A percentile compares a stretch with the other conserved stretches of the same genome.
These are phyloP conservation scores for Salarias fasciatus DNA, from an alignment of 2,797 vertebrate genomes.

Conservation along the genomic window DNA sequence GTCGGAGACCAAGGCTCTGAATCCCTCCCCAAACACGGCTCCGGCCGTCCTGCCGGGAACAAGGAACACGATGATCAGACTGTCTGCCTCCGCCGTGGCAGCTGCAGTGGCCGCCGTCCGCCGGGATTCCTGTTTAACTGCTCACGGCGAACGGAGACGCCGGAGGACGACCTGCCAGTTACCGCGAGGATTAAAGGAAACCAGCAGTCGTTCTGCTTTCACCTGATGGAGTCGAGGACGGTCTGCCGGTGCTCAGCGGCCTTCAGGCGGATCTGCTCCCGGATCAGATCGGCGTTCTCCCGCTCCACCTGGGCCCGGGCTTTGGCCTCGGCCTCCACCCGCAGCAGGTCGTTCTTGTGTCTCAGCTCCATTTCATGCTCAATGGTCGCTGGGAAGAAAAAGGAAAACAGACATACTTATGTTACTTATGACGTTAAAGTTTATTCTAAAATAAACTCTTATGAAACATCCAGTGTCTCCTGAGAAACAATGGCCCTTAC, in stretches of 20 bases:
- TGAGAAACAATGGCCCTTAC: too few relatives aligned
- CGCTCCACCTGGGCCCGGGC: slow-evolving; percentile 85
- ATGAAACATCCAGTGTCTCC: neutral
- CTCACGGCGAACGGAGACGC: slow-evolving; percentile 34
- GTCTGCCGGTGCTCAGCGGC: slow-evolving; percentile 91
- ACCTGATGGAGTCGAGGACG: slow-evolving; percentile 88
- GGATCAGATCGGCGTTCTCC: slow-evolving; percentile 90
- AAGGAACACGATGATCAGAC: slow-evolving; percentile 59
- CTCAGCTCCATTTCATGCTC: slow-evolving; percentile 90
- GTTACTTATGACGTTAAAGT: too few relatives aligned
- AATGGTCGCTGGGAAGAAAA: slow-evolving; percentile 78
- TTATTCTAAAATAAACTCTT: neutral
- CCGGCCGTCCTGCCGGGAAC: slow-evolving; percentile 84
- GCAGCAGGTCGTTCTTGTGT: slow-evolving; percentile 89
- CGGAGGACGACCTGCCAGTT: slow-evolving; percentile 43
- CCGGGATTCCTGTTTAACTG: slow-evolving; percentile 36
- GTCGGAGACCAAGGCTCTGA: slow-evolving; percentile 89
- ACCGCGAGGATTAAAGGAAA: slow-evolving; percentile 49
- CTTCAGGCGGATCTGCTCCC: slow-evolving; percentile 90
- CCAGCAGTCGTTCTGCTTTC: slow-evolving; percentile 40
- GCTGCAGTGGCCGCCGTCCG: slow-evolving; percentile 12
- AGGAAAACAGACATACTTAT: too few relatives aligned
- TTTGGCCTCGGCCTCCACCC: slow-evolving; percentile 86
- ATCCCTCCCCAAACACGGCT: slow-evolving; percentile 90
- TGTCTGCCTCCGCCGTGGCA: slow-evolving; percentile 27